These are phyloP conservation scores for Phaenicophaeus curvirostris DNA, from an alignment of 2,797 vertebrate species.

Conservation along the genomic window DNA sequence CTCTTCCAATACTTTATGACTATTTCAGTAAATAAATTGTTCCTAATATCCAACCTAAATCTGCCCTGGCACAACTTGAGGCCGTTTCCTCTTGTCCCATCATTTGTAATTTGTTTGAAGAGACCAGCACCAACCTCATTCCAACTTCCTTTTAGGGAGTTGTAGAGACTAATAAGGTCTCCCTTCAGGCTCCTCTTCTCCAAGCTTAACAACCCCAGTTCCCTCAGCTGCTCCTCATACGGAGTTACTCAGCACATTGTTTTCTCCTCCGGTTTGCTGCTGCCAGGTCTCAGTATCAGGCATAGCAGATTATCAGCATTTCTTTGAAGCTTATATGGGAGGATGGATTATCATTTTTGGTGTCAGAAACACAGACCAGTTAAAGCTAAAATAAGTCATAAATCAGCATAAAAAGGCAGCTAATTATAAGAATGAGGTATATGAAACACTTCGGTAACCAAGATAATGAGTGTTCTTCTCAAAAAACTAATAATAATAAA, in stretches of 20 bases:
- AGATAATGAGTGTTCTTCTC: background rate
- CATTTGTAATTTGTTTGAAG: no score
- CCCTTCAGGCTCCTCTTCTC: no score
- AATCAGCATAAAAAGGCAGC: background rate
- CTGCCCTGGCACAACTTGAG: no score
- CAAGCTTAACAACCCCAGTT: no score
- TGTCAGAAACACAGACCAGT: background rate
- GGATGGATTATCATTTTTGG: conserved; percentile 8
- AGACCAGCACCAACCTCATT: no score
- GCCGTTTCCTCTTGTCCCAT: no score
- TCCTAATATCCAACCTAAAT: no score
- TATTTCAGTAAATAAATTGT: no score
- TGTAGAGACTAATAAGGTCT: no score
- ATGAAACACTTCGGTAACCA: background rate
- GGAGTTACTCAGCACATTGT: background rate
- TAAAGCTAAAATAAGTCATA: conserved; percentile 27
- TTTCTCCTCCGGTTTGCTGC: conserved; percentile 16
- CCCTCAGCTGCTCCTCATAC: no score
- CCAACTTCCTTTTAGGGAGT: no score
- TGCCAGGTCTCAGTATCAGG: background rate
- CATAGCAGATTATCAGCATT: background rate
- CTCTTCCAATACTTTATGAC: no score
- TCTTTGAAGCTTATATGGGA: conserved; percentile 27
- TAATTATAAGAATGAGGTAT: conserved; percentile 15
- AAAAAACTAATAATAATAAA: background rate